Evolutionary conservation across 1,140 invertebrate genomes (phyloP), one percentile per base, ranked within the genome.

Genomic region (Habropoda laboriosa): DNA sequence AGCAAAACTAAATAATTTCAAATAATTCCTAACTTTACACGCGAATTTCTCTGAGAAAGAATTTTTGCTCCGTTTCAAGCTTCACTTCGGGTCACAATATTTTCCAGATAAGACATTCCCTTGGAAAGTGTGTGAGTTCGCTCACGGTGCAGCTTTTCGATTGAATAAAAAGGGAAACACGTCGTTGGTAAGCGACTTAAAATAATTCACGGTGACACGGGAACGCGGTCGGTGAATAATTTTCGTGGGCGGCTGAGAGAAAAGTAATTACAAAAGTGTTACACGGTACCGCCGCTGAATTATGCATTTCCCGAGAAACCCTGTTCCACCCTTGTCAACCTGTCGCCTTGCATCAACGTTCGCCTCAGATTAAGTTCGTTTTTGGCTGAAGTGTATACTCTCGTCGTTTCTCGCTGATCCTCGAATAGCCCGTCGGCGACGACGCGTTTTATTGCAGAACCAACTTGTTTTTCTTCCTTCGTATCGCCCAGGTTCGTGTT

Each of bases 301-400:
- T 74, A 74, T 74, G 72, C 72, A 74, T 74, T 64, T 64, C n/a
- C 58, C n/a, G 55, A 35, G 58, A 40, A 72, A 58, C 40, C 70
- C 13, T 45, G 55, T 57, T 42, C 68, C 51, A 57, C 38, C 32
- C 55, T 72, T 45, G 70, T 72, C 55, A 72, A 74, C 3, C 30
- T 32, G 72, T 74, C 72, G 16, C 7, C 24, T 40, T 35, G 42
- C 12, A 21, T 63, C 51, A 58, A 32, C 53, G 18, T 57, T n/a
- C 3, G 18, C 4, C 5, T 18, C 12, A 49, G 40, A 40, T 63
- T 74, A 63, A 51, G 60, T 63, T 49, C 53, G 7, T 71, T 71
- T 58, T 32, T 27, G 68, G 18, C 4, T n/a, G 27, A 71, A 58
- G 42, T 24, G 49, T n/a, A n/a, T n/a, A n/a, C n/a, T n/a, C 8